Percentiles rank a stretch among this genome's conserved stretches.
Evolutionary conservation across 2,797 vertebrate species (phyloP).

Genomic region (Sebastes nivosus): DNA sequence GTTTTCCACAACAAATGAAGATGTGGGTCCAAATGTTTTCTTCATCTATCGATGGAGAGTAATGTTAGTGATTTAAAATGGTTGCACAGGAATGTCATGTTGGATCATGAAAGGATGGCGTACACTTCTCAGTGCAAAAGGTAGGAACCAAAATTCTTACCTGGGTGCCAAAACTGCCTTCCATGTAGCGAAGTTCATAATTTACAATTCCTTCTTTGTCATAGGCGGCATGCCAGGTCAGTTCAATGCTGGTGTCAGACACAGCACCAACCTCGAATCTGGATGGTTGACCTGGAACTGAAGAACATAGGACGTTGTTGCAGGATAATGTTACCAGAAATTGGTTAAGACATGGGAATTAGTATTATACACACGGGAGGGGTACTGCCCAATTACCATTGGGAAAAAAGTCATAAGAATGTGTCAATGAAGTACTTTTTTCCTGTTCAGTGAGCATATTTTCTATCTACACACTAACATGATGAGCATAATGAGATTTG

Average conservation of each 20-base stretch:
- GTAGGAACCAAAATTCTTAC: constrained; percentile 69
- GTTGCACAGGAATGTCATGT: background rate
- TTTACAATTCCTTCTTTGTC: constrained; percentile 93
- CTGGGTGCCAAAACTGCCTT: constrained; percentile 85
- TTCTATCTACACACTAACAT: background rate
- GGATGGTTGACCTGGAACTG: constrained; percentile 90
- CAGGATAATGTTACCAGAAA: background rate
- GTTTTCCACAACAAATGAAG: constrained; percentile 89
- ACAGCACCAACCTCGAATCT: constrained; percentile 94
- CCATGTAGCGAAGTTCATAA: constrained; percentile 92
- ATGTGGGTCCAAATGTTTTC: constrained; percentile 89
- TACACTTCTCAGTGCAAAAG: background rate
- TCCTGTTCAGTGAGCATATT: background rate
- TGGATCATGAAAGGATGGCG: background rate
- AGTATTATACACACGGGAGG: background rate
- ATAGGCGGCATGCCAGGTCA: constrained; percentile 92
- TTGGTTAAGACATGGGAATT: background rate
- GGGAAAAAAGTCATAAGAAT: background rate
- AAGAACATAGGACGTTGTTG: constrained; percentile 12
- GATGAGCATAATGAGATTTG: background rate
- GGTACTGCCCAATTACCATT: background rate
- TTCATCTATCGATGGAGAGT: constrained; percentile 81
- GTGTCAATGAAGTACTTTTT: background rate
- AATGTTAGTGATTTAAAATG: background rate
- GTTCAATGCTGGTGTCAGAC: constrained; percentile 91